phyloP scores from a whole-genome alignment of 92 coral and sea anemone species.

The Diadumene lineata region DNA sequence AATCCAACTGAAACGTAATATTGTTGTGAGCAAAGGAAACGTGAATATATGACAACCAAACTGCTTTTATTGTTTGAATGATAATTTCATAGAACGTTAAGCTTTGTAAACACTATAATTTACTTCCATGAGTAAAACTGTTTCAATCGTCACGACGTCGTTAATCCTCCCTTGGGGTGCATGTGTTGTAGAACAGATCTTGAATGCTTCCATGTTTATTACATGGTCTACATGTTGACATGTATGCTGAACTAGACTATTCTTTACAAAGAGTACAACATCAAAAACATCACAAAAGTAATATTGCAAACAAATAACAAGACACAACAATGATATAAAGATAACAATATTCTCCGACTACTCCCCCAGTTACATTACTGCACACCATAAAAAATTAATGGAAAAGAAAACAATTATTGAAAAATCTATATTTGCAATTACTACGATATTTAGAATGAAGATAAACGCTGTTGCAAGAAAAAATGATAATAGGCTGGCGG shows the following conservation, averaged over 20 bases:
- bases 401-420: no score
- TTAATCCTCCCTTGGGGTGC: neutral
- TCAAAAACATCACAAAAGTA: no score
- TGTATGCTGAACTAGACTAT: neutral
- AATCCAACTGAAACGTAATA: neutral
- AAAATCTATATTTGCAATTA: no score
- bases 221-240: neutral
- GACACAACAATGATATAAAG: no score
- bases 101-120: neutral
- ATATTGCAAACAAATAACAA: no score
- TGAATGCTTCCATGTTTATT: neutral
- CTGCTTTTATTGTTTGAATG: neutral
- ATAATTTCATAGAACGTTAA: neutral
- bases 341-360: no score
- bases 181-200: neutral
- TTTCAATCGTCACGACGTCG: neutral
- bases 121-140: neutral
- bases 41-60: neutral
- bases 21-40: neutral
- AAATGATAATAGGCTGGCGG: no score
- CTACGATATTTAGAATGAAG: no score
- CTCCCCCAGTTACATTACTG: no score
- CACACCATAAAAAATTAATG: no score
- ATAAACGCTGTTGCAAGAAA: no score
- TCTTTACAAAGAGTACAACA: no score